Conservation (phyloP, 2,888 invertebrate genomes). For the Magallana nippona region DNA sequence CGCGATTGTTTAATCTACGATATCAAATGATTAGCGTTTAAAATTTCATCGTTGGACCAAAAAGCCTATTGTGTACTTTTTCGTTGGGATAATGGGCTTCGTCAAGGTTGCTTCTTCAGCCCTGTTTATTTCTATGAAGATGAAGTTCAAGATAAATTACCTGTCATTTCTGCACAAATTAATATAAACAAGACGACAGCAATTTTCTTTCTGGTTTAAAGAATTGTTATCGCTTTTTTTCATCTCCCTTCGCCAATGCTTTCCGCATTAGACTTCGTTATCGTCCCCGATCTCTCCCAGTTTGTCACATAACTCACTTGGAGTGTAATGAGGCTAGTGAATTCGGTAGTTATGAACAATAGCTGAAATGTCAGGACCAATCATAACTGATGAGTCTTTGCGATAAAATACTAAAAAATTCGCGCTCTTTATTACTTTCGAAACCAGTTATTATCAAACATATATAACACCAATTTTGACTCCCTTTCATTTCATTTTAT, state of each 20-base stretch:
- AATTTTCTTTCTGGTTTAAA: constrained; percentile 21
- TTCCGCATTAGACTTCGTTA: constrained; percentile 16
- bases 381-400: constrained; percentile 14
- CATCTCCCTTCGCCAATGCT: constrained; percentile 31
- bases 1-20: background rate
- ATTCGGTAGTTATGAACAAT: constrained; percentile 30
- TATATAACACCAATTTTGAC: constrained; percentile 8
- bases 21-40: constrained; percentile 2
- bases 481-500: background rate
- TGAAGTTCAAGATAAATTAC: constrained; percentile 16
- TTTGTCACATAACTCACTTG: constrained; percentile 25
- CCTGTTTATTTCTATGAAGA: background rate
- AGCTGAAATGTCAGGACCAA: constrained; percentile 6
- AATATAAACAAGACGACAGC: constrained; percentile 24
- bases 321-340: constrained; percentile 10
- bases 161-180: constrained; percentile 31
- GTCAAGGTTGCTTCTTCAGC: constrained; percentile 5
- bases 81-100: background rate
- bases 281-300: background rate
- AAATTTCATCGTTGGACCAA: constrained; percentile 3
- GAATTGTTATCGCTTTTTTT: constrained; percentile 25
- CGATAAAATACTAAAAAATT: constrained; percentile 12
- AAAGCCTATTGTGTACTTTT: background rate
- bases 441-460: constrained; percentile 19
- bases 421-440: constrained; percentile 11